Evolutionary conservation across 2,113 vertebrate genomes (phyloP), one percentile per base, ranked within the genome.

Genomic region (Panurus biarmicus): DNA sequence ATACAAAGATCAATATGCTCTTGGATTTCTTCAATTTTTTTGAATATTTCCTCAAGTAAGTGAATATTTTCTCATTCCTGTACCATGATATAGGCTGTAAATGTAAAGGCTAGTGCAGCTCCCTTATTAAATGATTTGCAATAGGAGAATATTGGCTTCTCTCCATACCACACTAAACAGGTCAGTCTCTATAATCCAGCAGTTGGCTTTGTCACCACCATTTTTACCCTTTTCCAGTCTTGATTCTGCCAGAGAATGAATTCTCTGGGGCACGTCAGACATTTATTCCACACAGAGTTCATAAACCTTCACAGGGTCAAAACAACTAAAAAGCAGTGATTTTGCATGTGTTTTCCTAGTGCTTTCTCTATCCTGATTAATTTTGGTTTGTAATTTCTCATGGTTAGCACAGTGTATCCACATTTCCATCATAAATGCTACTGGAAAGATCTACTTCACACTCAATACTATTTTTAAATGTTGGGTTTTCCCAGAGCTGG

Each of bases 401-500:
- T 19, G 4, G 36, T 42, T 76, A 85, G 42, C 36, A 29, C 16
- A 28, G n/a, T 0, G 0, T 53, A 45, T 25, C 29, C 15, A 29
- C 5, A 1, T n/a, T 87, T 95, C 21, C 31, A 38, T 15, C 26
- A 29, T 18, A 65, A 85, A 69, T 29, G 25, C 36, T 23, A 26
- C 8, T 53, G 42, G 36, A n/a, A 79, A 57, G 14, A n/a, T 10
- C 17, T 23, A 19, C 2, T 75, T 94, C 13, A 26, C 6, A 33
- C 9, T 10, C 29, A 17, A 12, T 22, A 5, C 2, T 67, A 6
- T 67, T 54, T 67, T 47, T 71, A 47, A 79, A 57, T 24, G 36
- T 9, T 60, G 16, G 33, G 11, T 73, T 82, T 85, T 89, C 57
- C n/a, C 7, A n/a, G 62, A 79, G 8, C 31, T 78, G 44, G 40